A percentile compares a stretch with the other conserved stretches of the same genome.
Evolutionary conservation across 2,888 invertebrate genomes (phyloP).

Genomic region (Tenthredo distinguenda): DNA sequence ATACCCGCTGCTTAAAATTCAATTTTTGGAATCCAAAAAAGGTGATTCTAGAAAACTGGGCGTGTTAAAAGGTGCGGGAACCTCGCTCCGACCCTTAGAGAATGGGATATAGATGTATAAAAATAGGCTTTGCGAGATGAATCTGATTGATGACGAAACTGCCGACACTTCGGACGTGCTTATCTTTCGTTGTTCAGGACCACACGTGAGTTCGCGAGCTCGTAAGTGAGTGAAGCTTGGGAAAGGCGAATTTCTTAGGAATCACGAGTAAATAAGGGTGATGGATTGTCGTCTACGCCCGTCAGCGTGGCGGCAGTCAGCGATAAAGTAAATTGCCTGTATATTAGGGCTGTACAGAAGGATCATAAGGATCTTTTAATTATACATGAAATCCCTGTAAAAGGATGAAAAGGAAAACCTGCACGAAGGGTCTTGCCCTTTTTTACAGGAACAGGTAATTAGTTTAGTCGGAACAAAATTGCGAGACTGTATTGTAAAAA

Average conservation of each 20-base stretch:
- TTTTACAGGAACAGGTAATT: neutral
- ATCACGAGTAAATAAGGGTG: constrained; percentile 21
- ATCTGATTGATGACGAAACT: constrained; percentile 19
- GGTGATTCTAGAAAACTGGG: neutral
- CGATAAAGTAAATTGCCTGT: constrained; percentile 9
- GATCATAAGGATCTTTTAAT: neutral
- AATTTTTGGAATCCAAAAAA: neutral
- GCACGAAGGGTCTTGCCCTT: neutral
- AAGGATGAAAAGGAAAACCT: neutral
- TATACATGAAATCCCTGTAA: neutral
- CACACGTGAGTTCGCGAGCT: neutral
- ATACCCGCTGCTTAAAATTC: neutral
- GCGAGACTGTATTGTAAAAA: neutral
- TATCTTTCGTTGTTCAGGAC: neutral
- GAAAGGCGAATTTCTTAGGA: neutral
- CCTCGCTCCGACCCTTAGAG: neutral
- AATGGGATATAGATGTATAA: neutral
- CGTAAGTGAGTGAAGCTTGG: neutral
- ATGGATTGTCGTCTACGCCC: constrained; percentile 14
- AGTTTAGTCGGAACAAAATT: neutral
- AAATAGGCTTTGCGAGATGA: neutral
- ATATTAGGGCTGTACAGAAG: neutral
- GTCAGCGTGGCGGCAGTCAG: neutral
- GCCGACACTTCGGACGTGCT: constrained; percentile 10
- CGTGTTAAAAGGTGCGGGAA: neutral